Evolutionary conservation across 2,888 invertebrate species (phyloP), one percentile per base, ranked within the genome.

Genomic region (Tetheella fluctuosa): DNA sequence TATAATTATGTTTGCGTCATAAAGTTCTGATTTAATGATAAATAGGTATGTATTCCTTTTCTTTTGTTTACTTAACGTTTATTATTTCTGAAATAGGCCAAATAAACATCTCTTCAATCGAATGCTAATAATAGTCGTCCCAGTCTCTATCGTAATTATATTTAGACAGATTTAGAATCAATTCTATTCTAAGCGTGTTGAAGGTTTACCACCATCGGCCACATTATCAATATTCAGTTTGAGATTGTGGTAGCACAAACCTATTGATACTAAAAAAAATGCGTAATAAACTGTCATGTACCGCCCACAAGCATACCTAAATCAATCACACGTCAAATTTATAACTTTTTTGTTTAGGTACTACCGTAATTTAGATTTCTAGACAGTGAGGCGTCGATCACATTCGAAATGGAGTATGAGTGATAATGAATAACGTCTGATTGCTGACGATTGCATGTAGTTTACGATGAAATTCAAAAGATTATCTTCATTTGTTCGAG

Each of bases 331-430:
- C 6, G 25, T 25, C 25, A 25, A n/a, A 25, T 34, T 7, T 34
- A 34, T 34, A 34, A 34, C 13, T 1, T 30, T 55, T 23, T n/a
- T 54, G 25, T n/a, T n/a, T n/a, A n/a, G n/a, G n/a, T 28, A 17
- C 28, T 23, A n/a, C n/a, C n/a, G 34, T 34, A 20, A 34, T 23
- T 55, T 34, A 34, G 55, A 13, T 55, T 25, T 3, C 23, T 15
- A 55, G 55, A 55, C 55, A 23, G 55, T 37, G 23, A 34, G 55
- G 55, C 55, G 55, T 55, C 54, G 30, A 30, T 34, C 23, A 20
- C 13, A 23, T 23, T 20, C 30, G 34, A 55, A 55, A 55, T 55
- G 37, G 37, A 55, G 15, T 13, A 34, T 55, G 34, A 34, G 30
- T 7, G 28, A 30, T 28, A 5, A 48, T 54, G 28, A 23, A n/a